phyloP scores from a whole-genome alignment of 1,140 invertebrate genomes.

The Zaprionus ghesquierei region DNA sequence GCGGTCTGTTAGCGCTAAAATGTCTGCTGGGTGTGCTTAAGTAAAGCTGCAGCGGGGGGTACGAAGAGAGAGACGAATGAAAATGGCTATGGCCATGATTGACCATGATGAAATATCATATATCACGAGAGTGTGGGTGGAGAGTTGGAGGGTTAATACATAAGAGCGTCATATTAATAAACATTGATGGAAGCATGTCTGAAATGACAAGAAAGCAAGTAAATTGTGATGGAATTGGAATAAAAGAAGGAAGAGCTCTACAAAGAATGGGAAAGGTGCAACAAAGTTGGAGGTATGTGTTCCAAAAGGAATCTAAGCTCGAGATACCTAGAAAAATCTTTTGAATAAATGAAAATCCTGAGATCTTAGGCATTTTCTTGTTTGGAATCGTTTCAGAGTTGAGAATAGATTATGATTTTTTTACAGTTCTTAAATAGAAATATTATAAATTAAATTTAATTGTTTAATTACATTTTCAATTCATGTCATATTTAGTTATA shows the following conservation, averaged over 20 bases:
- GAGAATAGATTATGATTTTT: too few species aligned
- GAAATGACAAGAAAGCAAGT: background rate
- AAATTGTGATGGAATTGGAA: constrained; percentile 11
- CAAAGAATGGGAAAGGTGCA: background rate
- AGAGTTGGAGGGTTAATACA: background rate
- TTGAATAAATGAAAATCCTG: too few species aligned
- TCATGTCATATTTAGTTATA: too few species aligned
- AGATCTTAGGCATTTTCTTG: too few species aligned
- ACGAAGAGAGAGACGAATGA: constrained; percentile 2
- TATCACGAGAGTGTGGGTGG: background rate
- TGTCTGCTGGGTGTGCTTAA: constrained; percentile 19
- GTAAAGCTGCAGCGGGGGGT: constrained; percentile 12
- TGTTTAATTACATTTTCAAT: too few species aligned
- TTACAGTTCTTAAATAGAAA: too few species aligned
- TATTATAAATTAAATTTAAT: too few species aligned
- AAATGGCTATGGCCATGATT: constrained; percentile 34
- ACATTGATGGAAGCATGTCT: constrained; percentile 50
- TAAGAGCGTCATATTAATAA: constrained; percentile 51
- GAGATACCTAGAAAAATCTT: too few species aligned
- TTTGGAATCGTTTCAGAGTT: too few species aligned
- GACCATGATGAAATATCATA: constrained; percentile 41
- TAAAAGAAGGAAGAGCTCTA: background rate
- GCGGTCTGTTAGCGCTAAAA: constrained; percentile 10
- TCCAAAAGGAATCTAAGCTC: background rate
- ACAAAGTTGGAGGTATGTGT: background rate